Percentiles rank a stretch among this genome's conserved stretches.
Evolutionary conservation across 2,888 invertebrate genomes (phyloP).

Genomic region (Eudasyphora cyanicolor): DNA sequence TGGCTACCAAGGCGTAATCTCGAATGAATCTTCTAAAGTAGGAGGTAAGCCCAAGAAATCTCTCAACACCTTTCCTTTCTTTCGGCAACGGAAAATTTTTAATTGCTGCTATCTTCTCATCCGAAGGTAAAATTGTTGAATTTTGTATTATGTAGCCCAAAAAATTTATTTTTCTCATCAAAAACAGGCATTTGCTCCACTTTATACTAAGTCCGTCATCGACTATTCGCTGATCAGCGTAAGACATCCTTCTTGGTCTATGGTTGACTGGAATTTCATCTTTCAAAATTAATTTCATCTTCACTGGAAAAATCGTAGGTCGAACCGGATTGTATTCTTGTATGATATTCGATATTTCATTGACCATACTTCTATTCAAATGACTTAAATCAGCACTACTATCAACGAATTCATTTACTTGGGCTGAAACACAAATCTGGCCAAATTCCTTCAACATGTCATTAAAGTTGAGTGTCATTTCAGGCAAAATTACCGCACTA

Average conservation of each 20-base stretch:
- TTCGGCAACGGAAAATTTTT: constrained; percentile 41
- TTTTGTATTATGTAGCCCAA: no score
- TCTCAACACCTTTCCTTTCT: constrained; percentile 35
- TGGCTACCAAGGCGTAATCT: constrained; percentile 68
- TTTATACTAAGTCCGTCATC: constrained; percentile 43
- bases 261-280: no score
- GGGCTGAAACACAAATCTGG: not conserved
- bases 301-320: no score
- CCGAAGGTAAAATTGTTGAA: not conserved
- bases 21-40: no score
- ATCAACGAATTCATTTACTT: not conserved
- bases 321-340: not conserved
- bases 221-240: constrained; percentile 59
- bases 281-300: constrained; percentile 38
- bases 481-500: not conserved
- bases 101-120: constrained; percentile 12
- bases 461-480: not conserved
- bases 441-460: not conserved
- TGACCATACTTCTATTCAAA: not conserved
- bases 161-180: no score
- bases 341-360: not conserved
- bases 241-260: constrained; percentile 68
- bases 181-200: constrained; percentile 46
- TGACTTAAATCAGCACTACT: not conserved
- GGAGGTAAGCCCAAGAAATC: constrained; percentile 55